phyloP scores from a whole-genome alignment of 2,888 invertebrate genomes.

The Clistopyga incitator region DNA sequence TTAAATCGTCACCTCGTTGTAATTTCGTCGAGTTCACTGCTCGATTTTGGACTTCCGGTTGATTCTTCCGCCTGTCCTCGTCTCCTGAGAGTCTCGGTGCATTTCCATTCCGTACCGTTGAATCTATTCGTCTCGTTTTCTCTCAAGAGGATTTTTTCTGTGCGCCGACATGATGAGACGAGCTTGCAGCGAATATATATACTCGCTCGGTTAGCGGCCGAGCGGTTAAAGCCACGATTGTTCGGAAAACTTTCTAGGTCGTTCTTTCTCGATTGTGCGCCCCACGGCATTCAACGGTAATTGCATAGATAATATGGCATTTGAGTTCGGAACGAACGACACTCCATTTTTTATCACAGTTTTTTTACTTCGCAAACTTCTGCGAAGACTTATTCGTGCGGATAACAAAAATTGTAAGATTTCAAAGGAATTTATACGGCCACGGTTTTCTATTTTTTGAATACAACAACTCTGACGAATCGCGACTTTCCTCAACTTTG shows the following conservation, averaged over 20 bases:
- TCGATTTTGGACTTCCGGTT: slow-evolving; percentile 40
- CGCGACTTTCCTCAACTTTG: too few species aligned
- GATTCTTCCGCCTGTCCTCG: slow-evolving; percentile 48
- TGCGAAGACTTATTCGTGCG: too few species aligned
- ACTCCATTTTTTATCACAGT: background rate
- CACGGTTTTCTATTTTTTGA: too few species aligned
- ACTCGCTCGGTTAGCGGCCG: background rate
- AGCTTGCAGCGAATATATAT: slow-evolving; percentile 7
- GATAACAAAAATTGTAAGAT: too few species aligned
- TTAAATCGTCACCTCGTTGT: slow-evolving; percentile 26
- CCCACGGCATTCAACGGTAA: slow-evolving; percentile 54
- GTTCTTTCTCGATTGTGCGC: slow-evolving; percentile 27
- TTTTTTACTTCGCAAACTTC: background rate
- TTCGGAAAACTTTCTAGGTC: slow-evolving; percentile 38
- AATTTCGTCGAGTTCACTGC: slow-evolving; percentile 47
- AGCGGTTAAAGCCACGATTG: slow-evolving; percentile 44
- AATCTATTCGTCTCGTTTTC: slow-evolving; percentile 62
- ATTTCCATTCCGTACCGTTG: slow-evolving; percentile 38
- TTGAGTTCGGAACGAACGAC: background rate
- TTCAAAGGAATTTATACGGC: too few species aligned
- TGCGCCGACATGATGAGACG: slow-evolving; percentile 25
- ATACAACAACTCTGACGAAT: too few species aligned
- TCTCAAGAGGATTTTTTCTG: slow-evolving; percentile 37
- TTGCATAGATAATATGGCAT: slow-evolving; percentile 48
- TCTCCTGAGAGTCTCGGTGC: slow-evolving; percentile 10